Evolutionary conservation across 2,113 vertebrate genomes (phyloP).

Genomic region (Oreochromis spilurus): DNA sequence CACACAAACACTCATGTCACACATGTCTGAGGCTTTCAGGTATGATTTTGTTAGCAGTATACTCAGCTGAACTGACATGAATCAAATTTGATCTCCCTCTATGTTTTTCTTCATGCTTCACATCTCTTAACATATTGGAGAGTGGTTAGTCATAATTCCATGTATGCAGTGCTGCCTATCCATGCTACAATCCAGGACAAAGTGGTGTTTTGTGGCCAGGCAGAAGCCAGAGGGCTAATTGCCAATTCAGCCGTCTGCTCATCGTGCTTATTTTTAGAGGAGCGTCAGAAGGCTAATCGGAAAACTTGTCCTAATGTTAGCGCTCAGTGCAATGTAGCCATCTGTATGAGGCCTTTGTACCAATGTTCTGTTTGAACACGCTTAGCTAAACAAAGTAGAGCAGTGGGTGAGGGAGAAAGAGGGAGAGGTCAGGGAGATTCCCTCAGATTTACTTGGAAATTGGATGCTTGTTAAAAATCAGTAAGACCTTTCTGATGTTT

Average conservation of each 20-base stretch:
- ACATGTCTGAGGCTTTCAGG: background rate
- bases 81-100: slow-evolving; percentile 22
- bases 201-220: background rate
- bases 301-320: slow-evolving; percentile 44
- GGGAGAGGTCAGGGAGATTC: background rate
- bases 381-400: background rate
- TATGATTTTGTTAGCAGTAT: slow-evolving; percentile 13
- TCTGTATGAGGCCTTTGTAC: background rate
- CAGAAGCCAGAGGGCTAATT: slow-evolving; percentile 36
- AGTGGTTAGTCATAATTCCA: slow-evolving; percentile 41
- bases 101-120: slow-evolving; percentile 12
- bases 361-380: background rate
- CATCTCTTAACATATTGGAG: background rate
- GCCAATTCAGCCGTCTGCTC: slow-evolving; percentile 51
- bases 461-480: slow-evolving; percentile 15
- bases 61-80: slow-evolving; percentile 35
- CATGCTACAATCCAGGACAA: background rate
- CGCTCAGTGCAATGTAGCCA: background rate
- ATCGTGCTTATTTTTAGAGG: slow-evolving; percentile 63
- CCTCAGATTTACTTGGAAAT: slow-evolving; percentile 24
- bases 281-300: slow-evolving; percentile 27
- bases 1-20: background rate
- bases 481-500: slow-evolving; percentile 27
- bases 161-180: slow-evolving; percentile 21
- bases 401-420: background rate